These are phyloP conservation scores for Cynocephalus volans DNA, from an alignment of 2,113 vertebrate species.

Conservation along the genomic window DNA sequence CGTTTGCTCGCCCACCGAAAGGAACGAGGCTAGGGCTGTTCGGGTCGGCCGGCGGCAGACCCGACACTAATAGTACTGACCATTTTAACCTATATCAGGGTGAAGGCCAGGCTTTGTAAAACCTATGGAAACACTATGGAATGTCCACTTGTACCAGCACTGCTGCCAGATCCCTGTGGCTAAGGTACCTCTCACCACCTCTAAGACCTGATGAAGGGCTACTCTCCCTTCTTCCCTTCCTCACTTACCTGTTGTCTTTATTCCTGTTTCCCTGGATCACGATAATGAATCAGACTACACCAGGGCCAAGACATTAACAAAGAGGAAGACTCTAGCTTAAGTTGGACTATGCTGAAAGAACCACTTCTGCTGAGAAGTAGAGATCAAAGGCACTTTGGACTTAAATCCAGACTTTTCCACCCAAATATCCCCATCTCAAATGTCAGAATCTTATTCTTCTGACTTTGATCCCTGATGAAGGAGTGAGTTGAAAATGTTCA, in stretches of 20 bases:
- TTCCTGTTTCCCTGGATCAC: not conserved
- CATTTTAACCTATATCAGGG: not conserved
- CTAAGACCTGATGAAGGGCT: not conserved
- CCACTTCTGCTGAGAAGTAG: not conserved
- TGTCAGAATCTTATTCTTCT: not conserved
- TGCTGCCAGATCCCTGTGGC: not conserved
- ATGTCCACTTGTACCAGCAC: too few species aligned
- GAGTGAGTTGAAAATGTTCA: not conserved
- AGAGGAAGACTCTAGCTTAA: not conserved
- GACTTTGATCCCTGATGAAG: not conserved
- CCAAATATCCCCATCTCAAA: not conserved
- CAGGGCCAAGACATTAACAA: not conserved
- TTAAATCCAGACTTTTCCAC: not conserved
- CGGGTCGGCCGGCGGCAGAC: too few species aligned
- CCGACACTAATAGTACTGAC: not conserved
- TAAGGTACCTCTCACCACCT: accelerated
- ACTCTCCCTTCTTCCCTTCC: not conserved
- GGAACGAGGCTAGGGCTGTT: too few species aligned
- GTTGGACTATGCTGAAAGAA: not conserved
- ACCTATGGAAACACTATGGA: not conserved
- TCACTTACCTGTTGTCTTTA: not conserved
- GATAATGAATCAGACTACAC: not conserved
- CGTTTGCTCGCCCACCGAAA: too few species aligned
- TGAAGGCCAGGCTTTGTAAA: not conserved
- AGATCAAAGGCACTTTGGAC: not conserved